Base-by-base conservation (phyloP, 2,797 vertebrate genomes). In the Naso thynnoides region DNA sequence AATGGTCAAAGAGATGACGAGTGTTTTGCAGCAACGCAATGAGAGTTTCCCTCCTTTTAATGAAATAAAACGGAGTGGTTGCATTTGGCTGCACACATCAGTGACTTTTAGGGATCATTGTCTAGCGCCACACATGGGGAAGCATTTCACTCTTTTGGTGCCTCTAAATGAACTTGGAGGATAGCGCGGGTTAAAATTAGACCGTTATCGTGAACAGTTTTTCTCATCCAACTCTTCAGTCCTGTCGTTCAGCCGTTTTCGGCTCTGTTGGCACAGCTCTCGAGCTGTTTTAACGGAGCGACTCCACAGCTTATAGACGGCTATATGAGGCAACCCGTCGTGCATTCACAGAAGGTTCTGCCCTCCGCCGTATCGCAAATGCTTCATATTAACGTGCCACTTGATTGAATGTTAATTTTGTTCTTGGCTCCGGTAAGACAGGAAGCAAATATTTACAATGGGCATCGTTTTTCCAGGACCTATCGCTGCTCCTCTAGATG, bases 391-490 rank as follows among this genome's bases (percentile, higher is more conserved):
- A 70, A 69, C 78, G 62, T 47, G 52, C 36, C 36, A 53, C 70
- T 8, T 48, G 47, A 81, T 86, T 62, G 81, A 84, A 86, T 81
- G 80, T 85, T 58, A 7, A 84, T 87, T 87, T 79, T 73, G 36
- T 26, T 56, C 55, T 78, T 79, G 78, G 84, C 77, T 78, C 56
- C 62, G 44, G 16, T 16, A 79, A n/a, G 45, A 76, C 66, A 21
- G 60, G 41, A 80, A 49, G 70, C 70, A 70, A 79, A 70, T 82
- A 83, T 89, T 89, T 85, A 85, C 81, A 77, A 79, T 78, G 67
- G 56, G 73, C 57, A 70, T 59, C 14, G 18, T 65, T 84, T 65
- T 84, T 90, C 82, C 78, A 84, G 63, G 78, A 33, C 71, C 83
- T 47, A 61, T 83, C 85, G 61, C 76, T 84, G 59, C 68, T 73